Evolutionary conservation across 2,888 invertebrate genomes (phyloP).

Genomic region (Mylabris sibirica): DNA sequence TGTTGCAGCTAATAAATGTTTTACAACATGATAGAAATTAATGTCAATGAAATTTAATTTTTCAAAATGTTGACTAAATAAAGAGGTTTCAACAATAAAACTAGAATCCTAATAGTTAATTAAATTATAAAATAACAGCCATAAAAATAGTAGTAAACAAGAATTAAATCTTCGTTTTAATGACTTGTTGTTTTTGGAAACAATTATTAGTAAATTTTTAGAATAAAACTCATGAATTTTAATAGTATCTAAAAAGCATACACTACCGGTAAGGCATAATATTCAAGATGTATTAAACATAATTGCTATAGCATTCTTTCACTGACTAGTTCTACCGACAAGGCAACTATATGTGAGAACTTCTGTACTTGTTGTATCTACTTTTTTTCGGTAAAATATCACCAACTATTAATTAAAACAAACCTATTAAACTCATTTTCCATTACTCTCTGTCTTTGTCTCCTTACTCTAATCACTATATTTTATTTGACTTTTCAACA

Average conservation of each 20-base stretch:
- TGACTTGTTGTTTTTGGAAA: not conserved
- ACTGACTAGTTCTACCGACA: not conserved
- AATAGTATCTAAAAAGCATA: not conserved
- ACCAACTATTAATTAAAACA: not conserved
- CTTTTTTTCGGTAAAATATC: not conserved
- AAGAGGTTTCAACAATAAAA: not conserved
- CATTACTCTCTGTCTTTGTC: not conserved
- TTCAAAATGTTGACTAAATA: not conserved
- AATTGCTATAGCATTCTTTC: not conserved
- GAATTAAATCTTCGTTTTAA: constrained; percentile 1
- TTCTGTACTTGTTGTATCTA: not conserved
- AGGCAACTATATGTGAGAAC: not conserved
- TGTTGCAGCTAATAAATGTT: constrained; percentile 45
- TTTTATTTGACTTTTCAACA: not conserved
- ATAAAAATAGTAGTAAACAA: constrained; percentile 21
- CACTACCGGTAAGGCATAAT: not conserved
- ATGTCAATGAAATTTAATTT: constrained; percentile 29
- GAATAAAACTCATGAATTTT: not conserved
- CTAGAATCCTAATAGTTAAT: not conserved
- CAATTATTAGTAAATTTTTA: not conserved
- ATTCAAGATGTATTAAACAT: not conserved
- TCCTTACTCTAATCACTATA: not conserved
- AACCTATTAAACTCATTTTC: not conserved
- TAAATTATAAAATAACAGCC: constrained; percentile 15
- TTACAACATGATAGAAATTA: constrained; percentile 42